Conservation (phyloP, 2,113 vertebrate genomes). For the Hippocampus abdominalis region DNA sequence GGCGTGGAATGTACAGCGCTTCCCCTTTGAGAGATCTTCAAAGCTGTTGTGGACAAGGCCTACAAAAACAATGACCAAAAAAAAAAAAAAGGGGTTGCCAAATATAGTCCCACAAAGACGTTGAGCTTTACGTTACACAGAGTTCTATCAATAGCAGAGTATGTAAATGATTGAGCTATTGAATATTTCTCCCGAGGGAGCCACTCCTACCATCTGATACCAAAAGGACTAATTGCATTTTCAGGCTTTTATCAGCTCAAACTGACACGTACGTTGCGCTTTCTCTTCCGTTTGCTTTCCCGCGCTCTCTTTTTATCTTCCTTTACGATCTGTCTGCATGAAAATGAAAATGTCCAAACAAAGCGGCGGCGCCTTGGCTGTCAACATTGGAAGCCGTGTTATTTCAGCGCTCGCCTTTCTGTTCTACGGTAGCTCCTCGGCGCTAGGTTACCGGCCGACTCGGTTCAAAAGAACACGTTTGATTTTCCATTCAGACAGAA, state of each 20-base stretch:
- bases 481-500: conserved; percentile 53
- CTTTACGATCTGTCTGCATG: conserved; percentile 45
- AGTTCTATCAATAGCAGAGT: conserved; percentile 32
- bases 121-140: conserved; percentile 18
- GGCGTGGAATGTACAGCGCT: conserved; percentile 17
- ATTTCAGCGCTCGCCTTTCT: not conserved
- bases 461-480: conserved; percentile 30
- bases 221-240: conserved; percentile 65
- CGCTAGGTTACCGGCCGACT: conserved; percentile 52
- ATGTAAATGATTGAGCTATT: conserved; percentile 51
- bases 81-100: not conserved
- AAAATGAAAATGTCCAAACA: conserved; percentile 21
- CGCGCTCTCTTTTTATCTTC: conserved; percentile 39
- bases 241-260: conserved; percentile 57
- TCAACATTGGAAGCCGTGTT: conserved; percentile 7
- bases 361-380: conserved; percentile 15
- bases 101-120: conserved; percentile 39
- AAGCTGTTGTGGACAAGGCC: conserved; percentile 37
- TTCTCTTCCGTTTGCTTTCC: conserved; percentile 36
- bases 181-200: conserved; percentile 50
- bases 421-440: conserved; percentile 21
- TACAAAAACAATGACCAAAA: not conserved
- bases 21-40: conserved; percentile 46
- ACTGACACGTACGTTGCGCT: conserved; percentile 50
- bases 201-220: conserved; percentile 29